These are phyloP conservation scores for Pachyseris speciosa DNA, from an alignment of 64 coral and sea anemone genomes.

Conservation along the genomic window DNA sequence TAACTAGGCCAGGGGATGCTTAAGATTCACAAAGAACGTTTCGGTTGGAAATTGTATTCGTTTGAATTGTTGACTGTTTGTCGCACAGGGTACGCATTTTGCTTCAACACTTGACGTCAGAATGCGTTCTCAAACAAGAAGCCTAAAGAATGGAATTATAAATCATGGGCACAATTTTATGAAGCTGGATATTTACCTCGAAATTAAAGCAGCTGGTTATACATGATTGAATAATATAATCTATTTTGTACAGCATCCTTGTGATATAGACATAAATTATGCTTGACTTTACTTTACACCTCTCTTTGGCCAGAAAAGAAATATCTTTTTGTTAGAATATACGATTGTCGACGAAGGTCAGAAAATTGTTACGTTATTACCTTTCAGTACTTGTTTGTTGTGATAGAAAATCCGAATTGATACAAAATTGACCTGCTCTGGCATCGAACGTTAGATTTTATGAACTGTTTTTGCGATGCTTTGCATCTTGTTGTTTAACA, in stretches of 20 bases:
- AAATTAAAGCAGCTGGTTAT: not conserved
- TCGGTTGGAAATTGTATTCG: no score
- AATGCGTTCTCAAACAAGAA: no score
- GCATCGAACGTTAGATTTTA: not conserved
- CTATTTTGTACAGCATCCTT: slow-evolving; percentile 28
- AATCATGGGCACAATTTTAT: not conserved
- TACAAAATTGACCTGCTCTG: not conserved
- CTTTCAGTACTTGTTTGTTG: not conserved
- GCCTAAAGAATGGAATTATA: not conserved
- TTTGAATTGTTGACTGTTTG: no score
- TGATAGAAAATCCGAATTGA: not conserved
- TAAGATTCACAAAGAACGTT: no score
- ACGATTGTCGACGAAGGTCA: not conserved
- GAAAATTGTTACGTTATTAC: not conserved
- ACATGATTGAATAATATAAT: slow-evolving; percentile 42
- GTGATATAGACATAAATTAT: not conserved
- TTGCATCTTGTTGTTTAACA: not conserved
- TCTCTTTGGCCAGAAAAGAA: not conserved
- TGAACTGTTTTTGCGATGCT: not conserved
- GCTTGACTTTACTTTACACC: not conserved
- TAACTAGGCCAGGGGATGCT: no score
- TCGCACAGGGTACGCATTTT: no score
- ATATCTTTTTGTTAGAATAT: not conserved
- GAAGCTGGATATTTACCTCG: not conserved
- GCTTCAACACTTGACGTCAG: no score